Conservation (phyloP, 2,113 vertebrate species). For the Rattus rattus region DNA sequence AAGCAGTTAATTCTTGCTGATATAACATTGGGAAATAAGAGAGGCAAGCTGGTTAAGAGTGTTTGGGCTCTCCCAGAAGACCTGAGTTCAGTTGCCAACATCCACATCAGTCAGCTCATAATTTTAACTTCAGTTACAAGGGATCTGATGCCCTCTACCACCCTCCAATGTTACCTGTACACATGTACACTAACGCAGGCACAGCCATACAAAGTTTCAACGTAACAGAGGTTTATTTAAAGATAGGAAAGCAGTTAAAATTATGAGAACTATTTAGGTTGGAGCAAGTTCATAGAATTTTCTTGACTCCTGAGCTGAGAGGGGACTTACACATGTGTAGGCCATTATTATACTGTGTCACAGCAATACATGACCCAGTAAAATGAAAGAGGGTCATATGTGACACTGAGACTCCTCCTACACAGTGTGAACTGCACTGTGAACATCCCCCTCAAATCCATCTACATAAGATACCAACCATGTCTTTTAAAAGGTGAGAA, state of each 20-base stretch:
- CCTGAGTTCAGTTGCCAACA: background rate
- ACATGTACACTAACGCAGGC: background rate
- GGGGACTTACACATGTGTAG: background rate
- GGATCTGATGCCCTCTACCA: background rate
- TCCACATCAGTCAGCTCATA: background rate
- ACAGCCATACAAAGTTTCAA: background rate
- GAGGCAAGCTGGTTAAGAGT: background rate
- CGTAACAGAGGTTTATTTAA: background rate
- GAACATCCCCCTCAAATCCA: no score
- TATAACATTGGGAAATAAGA: background rate
- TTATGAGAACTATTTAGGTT: background rate
- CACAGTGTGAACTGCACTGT: background rate
- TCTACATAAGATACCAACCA: background rate
- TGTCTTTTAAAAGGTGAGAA: background rate
- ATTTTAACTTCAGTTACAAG: background rate
- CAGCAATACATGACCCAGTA: background rate
- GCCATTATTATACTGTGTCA: no score
- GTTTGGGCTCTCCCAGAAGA: background rate
- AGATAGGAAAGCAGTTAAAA: background rate
- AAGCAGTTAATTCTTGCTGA: background rate
- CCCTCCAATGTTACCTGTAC: background rate
- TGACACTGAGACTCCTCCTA: background rate
- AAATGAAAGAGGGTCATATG: background rate
- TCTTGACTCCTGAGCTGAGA: background rate
- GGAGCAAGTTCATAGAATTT: background rate